A percentile compares a stretch with the other conserved stretches of the same genome.
Evolutionary conservation across 2,113 vertebrate species (phyloP).

Genomic region (Crocuta crocuta): DNA sequence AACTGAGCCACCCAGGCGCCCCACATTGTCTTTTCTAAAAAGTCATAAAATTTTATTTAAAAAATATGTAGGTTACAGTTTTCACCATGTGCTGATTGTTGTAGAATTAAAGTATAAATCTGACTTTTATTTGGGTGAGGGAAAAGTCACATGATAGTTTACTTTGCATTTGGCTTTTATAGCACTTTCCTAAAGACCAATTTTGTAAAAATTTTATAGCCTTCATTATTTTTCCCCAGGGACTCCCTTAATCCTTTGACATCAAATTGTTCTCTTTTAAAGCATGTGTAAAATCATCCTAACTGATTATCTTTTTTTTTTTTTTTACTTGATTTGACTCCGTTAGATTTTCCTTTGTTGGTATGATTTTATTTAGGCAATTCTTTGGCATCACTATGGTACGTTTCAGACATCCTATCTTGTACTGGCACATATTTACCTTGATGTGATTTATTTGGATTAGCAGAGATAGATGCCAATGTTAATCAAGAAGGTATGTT

Average conservation of each 20-base stretch:
- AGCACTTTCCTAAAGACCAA: background rate
- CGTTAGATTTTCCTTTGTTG: slow-evolving; percentile 7
- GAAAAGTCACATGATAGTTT: background rate
- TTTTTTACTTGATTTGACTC: background rate
- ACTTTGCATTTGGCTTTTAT: background rate
- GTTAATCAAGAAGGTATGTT: background rate
- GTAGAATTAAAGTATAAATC: slow-evolving; percentile 1
- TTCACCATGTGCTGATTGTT: background rate
- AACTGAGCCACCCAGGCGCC: too few relatives aligned
- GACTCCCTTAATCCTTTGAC: background rate
- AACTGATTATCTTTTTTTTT: background rate
- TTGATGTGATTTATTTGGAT: background rate
- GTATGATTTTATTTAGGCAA: background rate
- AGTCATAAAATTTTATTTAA: slow-evolving; percentile 36
- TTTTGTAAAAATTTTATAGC: slow-evolving; percentile 38
- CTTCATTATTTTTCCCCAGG: slow-evolving; percentile 6
- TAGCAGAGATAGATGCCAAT: background rate
- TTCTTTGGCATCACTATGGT: background rate
- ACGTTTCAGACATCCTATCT: background rate
- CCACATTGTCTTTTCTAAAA: background rate
- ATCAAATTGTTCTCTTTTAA: slow-evolving; percentile 6
- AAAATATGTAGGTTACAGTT: background rate
- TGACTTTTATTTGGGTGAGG: background rate
- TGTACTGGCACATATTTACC: background rate
- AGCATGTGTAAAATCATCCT: background rate